Base-by-base conservation (phyloP, 1,140 invertebrate species). In the Caenorhabditis latens region DNA sequence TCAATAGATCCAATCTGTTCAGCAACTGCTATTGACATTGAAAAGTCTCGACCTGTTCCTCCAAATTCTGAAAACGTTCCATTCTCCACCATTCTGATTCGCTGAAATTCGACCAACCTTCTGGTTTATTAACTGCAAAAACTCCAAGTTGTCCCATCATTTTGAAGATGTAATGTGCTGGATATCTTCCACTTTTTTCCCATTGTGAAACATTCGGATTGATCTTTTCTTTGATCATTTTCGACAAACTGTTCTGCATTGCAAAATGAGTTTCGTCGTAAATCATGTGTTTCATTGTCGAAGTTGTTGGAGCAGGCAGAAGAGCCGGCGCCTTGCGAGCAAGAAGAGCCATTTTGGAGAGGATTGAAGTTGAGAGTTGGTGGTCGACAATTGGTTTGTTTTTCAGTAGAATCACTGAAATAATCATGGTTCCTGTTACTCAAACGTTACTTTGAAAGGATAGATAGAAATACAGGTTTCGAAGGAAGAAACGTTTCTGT, bases 121-220 rank as follows among this genome's bases (percentile, higher is more conserved):
- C 89, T 14, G 93, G 93, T 87, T 94, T 94, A 84, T 93, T 94
- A 4, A 95, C 93, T 42, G 95, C 95, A 6, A 95, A 90, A 48
- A 95, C 92, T 6, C 94, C 94, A 87, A 94, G 94, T 42, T 93
- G 82, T 71, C 94, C 95, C 5, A 95, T 89, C 87, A 93, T 94
- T 90, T 94, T 94, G 88, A 95, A 95, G 5, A 95, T 91, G 88
- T 93, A 85, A 90, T 94, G 93, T 7, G 94, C 94, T 46, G 94
- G 94, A 92, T 94, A 95, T 65, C 89, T 88, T 58, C 92, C 91
- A 43, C 92, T 90, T 57, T 89, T 90, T 89, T 95, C 94, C 94
- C 94, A 95, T 90, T 94, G 89, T 89, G 95, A 94, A 24, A 95
- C 94, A 93, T 92, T 92, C 24, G 95, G 95, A 92, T 95, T 95